Base-by-base conservation (phyloP, 2,888 invertebrate species). In the Alsophila aescularia region DNA sequence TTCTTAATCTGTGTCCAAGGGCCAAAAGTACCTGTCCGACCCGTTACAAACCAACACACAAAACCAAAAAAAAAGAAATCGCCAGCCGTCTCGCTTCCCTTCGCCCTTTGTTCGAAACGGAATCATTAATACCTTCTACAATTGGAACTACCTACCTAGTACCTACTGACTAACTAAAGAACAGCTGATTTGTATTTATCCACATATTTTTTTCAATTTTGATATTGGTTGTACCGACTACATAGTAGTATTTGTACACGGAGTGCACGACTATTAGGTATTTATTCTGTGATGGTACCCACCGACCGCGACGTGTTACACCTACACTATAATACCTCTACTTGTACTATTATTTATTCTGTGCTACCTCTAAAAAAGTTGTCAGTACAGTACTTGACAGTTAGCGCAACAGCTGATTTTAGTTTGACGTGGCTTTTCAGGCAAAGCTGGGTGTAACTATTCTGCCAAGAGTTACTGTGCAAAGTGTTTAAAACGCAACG, bases 11-110 rank as follows among this genome's bases (percentile, higher is more conserved):
- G n/a, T n/a, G n/a, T 1, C n/a, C 29, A 60, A 57, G 58, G 56
- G 52, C 51, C 62, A 50, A 54, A 65, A 59, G 62, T 72, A 77
- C 73, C 70, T 63, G 72, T 50, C 59, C 21, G 64, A 69, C 73
- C 77, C 76, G 77, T 76, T 77, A 74, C 58, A 49, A 57, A 58
- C 47, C 56, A 10, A 49, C 54, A 39, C 40, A 48, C 51, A 45
- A 57, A 58, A 54, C 63, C 52, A 52, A 61, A 61, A 67, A 61
- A 61, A 67, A 58, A 64, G 50, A 61, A 63, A 65, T 59, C 57
- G 51, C 62, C 47, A 56, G 54, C 37, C 44, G 29, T 40, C 35
- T 31, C 40, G 14, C 47, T 50, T 44, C 36, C 45, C 58, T 44
- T 50, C 29, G 34, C 39, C 50, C 55, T 54, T 55, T 58, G 56